Percentiles rank a stretch among this genome's conserved stretches.
These are phyloP conservation scores for Trichogramma evanescens DNA, from an alignment of 2,888 invertebrate species.

Conservation along the genomic window DNA sequence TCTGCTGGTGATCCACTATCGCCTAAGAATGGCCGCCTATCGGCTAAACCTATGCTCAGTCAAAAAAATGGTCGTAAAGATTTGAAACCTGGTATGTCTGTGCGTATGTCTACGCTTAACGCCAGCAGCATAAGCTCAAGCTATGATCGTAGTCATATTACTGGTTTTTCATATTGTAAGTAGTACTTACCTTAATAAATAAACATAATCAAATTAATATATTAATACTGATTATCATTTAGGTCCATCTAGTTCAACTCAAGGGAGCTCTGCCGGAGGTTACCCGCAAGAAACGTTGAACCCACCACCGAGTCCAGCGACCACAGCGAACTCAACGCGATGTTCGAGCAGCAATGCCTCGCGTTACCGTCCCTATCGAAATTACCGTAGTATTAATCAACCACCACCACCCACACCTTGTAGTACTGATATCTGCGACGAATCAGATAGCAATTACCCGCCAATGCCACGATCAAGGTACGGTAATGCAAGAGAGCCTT, in stretches of 20 bases:
- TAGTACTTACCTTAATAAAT: not conserved
- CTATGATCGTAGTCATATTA: constrained; percentile 65
- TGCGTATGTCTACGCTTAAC: constrained; percentile 61
- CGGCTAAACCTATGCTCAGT: constrained; percentile 42
- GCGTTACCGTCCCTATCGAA: constrained; percentile 68
- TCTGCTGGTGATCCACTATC: constrained; percentile 63
- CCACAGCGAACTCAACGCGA: constrained; percentile 58
- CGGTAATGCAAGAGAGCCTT: constrained; percentile 61
- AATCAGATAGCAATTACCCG: constrained; percentile 71
- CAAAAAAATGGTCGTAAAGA: constrained; percentile 44
- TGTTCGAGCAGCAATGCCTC: constrained; percentile 52
- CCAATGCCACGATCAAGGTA: constrained; percentile 51
- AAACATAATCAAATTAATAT: not conserved
- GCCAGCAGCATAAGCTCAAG: constrained; percentile 59
- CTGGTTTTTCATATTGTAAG: constrained; percentile 46
- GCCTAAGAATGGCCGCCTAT: constrained; percentile 48
- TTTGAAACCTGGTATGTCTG: constrained; percentile 45
- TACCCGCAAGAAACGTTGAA: constrained; percentile 83
- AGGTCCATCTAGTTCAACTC: constrained; percentile 63
- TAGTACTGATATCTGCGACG: constrained; percentile 88
- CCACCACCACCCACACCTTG: constrained; percentile 93
- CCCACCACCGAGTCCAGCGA: constrained; percentile 86
- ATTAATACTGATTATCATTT: not conserved
- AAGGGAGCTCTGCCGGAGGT: constrained; percentile 54
- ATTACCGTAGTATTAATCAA: constrained; percentile 70